Percentiles rank a stretch among this genome's conserved stretches.
phyloP scores from a whole-genome alignment of 2,888 invertebrate genomes.

The Trichopoda pennipes region DNA sequence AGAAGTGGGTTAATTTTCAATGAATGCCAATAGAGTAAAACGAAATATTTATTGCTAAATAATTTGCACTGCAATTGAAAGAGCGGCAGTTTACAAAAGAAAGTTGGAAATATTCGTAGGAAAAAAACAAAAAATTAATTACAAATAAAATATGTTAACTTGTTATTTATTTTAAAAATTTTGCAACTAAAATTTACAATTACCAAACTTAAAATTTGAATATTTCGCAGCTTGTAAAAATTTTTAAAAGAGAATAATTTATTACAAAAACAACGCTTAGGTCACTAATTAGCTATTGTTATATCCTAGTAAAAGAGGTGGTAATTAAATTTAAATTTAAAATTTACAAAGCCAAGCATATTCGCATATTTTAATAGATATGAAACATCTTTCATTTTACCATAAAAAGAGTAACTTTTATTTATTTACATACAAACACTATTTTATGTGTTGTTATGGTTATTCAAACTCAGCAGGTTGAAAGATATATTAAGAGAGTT shows the following conservation, averaged over 20 bases:
- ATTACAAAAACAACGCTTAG: slow-evolving; percentile 3
- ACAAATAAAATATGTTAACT: neutral
- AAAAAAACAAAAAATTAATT: neutral
- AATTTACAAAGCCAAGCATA: no score
- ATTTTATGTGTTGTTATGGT: no score
- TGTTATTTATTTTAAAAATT: neutral
- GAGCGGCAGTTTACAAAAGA: neutral
- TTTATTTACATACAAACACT: no score
- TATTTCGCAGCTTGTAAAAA: neutral
- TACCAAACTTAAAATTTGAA: neutral
- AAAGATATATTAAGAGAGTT: no score
- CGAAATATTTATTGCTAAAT: slow-evolving; percentile 23
- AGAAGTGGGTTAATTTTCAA: slow-evolving; percentile 47
- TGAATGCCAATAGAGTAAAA: slow-evolving; percentile 26
- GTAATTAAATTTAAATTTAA: neutral
- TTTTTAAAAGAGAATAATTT: neutral
- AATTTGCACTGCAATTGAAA: slow-evolving; percentile 14
- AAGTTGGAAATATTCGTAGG: neutral
- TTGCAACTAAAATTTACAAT: neutral
- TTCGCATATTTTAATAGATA: no score
- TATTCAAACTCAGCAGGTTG: no score
- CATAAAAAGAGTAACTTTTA: no score
- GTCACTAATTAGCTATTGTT: neutral
- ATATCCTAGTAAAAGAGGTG: neutral
- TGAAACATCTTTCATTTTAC: no score